phyloP scores from a whole-genome alignment of 2,797 vertebrate genomes.

The Apodemus agrarius region DNA sequence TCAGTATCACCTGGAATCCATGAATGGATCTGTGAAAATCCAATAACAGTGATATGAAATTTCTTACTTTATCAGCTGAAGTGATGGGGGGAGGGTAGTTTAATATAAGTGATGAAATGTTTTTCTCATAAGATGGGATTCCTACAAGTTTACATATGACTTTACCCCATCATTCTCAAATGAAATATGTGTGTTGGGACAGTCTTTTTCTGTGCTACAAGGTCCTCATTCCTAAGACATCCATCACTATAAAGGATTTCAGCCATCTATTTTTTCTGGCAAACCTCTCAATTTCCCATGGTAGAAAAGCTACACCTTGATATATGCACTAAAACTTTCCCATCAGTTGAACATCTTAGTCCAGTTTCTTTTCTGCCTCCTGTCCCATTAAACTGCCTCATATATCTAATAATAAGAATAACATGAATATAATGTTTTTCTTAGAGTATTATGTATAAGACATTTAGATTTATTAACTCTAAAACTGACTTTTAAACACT shows the following conservation, averaged over 20 bases:
- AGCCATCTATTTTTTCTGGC: no score
- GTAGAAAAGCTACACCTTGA: background rate
- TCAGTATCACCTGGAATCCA: background rate
- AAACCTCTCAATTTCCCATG: background rate
- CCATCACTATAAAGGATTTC: background rate
- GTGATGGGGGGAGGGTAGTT: background rate
- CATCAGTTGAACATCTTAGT: background rate
- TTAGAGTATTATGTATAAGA: background rate
- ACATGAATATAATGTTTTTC: background rate
- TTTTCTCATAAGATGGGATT: background rate
- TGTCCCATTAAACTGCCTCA: background rate
- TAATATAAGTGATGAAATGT: background rate
- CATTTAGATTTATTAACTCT: background rate
- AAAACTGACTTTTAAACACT: background rate
- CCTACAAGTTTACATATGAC: background rate
- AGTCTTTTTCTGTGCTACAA: background rate
- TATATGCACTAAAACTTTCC: background rate
- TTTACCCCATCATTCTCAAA: background rate
- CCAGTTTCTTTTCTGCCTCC: background rate
- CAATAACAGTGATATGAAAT: background rate
- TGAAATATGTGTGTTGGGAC: background rate
- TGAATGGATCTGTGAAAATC: background rate
- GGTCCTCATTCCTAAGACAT: background rate
- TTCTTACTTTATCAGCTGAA: background rate
- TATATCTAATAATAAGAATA: background rate